Base-by-base conservation (phyloP, 2,113 vertebrate species). In the Oxygymnocypris stewartii region DNA sequence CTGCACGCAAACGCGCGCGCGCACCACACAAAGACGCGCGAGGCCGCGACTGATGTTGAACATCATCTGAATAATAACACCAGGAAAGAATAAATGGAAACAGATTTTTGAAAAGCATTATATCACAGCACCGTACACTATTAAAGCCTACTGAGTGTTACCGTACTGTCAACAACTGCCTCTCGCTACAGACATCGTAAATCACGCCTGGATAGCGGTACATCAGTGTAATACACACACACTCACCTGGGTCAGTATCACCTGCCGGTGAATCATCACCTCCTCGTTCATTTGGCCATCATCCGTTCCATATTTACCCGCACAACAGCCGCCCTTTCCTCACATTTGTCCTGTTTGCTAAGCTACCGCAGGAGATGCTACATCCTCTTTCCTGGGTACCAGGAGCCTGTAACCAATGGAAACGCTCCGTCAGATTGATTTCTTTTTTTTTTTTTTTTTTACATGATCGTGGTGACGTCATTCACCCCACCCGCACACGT, bases 201-300 rank as follows among this genome's bases (percentile, higher is more conserved):
- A 74, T 18, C 81, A 54, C 81, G 44, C 44, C 44, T 69, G 31
- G 11, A 10, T 51, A 51, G 42, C 77, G 63, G 63, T 13, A 20
- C 37, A 81, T 81, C 44, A 65, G 57, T 16, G 42, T 20, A 69
- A 23, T 2, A 69, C 6, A 23, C 4, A 69, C 7, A 23, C 67
- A 23, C 90, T 90, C 83, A 91, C 91, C 91, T 90, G 89, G 82
- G 88, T 86, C 84, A 92, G 87, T 83, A 88, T 90, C 89, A 91
- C 87, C 90, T 92, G 91, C 71, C 89, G 86, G 79, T 91, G 89
- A 90, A 91, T 90, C 91, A 92, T 92, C 81, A 78, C 86, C 86
- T 81, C 88, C 77, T 84, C 69, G 59, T 82, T 57, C 59, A 63
- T 25, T 78, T 25, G 31, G 59, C 77, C 87, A 87, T 88, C 37